phyloP scores from a whole-genome alignment of 2,888 invertebrate species.

The Lasioglossum oenotherae region DNA sequence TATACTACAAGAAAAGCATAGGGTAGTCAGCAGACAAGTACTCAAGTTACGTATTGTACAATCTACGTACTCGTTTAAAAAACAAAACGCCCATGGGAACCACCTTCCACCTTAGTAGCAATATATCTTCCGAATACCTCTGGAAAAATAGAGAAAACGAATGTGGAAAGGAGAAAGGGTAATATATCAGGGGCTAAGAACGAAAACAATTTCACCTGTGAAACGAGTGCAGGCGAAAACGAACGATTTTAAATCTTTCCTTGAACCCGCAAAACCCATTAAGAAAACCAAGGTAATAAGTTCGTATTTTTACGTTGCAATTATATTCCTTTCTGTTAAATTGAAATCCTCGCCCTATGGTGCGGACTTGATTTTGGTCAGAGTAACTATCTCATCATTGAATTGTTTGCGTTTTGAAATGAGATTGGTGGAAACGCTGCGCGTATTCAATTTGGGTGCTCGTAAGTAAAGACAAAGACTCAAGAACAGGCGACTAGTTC shows the following conservation, averaged over 20 bases:
- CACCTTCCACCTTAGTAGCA: constrained; percentile 16
- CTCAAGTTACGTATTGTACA: constrained; percentile 21
- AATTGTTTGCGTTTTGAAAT: neutral
- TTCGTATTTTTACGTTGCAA: neutral
- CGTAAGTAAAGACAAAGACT: neutral
- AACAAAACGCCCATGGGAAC: constrained; percentile 24
- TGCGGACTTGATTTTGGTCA: neutral
- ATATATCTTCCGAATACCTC: constrained; percentile 44
- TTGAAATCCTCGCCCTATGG: neutral
- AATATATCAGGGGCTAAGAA: constrained; percentile 50
- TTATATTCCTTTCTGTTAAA: neutral
- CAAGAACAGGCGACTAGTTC: neutral
- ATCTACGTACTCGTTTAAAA: constrained; percentile 37
- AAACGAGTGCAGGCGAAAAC: constrained; percentile 31
- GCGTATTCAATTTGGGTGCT: neutral
- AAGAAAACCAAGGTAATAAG: neutral
- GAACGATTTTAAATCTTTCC: constrained; percentile 7
- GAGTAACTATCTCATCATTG: neutral
- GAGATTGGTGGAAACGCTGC: neutral
- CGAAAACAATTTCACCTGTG: constrained; percentile 49
- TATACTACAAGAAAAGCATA: neutral
- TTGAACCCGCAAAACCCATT: neutral
- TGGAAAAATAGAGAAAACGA: constrained; percentile 27
- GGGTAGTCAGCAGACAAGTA: constrained; percentile 13
- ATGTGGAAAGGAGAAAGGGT: constrained; percentile 29